Evolutionary conservation across 2,113 vertebrate species (phyloP), one percentile per base, ranked within the genome.

Genomic region (Cryptotis parvus): DNA sequence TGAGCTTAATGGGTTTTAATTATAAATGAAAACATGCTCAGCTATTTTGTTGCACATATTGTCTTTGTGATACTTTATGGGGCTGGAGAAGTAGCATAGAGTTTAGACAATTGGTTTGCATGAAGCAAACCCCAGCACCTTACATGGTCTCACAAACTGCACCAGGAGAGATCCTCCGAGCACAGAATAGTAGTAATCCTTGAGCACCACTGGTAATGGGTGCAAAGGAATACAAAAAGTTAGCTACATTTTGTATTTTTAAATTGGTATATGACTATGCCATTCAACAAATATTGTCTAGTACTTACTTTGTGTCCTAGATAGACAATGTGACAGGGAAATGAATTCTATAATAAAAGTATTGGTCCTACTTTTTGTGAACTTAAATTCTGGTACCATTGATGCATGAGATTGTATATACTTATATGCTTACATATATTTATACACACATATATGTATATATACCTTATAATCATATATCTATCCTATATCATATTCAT

Each of bases 1-100:
- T 73, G 66, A 90, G 29, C 31, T 11, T 49, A 91, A 83, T 95
- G 63, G 79, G 87, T 90, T 94, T 94, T 94, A 88, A 89, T 93
- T 92, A 93, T 92, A 79, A 92, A 84, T 81, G 63, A 91, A 95
- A 93, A 92, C 35, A 83, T 55, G 58, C 31, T 88, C 83, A 86
- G 75, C 61, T 65, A 33, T 90, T 83, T 86, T 89, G 76, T 55
- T 88, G 55, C 72, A 65, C n/a, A 69, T 86, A 84, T 78, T 94
- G 37, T 82, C 58, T 66, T 87, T 78, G 39, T 80, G 49, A 72
- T 91, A 63, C 58, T n/a, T n/a, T 55, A 4, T 55, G 52, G 52
- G 52, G 52, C 52, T 55, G 20, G 15, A 55, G 52, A 20, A 16
- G 20, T 55, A 20, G 20, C 18, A 55, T 12, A 16, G n/a, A 4